Base-by-base conservation (phyloP, 2,797 vertebrate genomes). In the Psittacula derbiana region DNA sequence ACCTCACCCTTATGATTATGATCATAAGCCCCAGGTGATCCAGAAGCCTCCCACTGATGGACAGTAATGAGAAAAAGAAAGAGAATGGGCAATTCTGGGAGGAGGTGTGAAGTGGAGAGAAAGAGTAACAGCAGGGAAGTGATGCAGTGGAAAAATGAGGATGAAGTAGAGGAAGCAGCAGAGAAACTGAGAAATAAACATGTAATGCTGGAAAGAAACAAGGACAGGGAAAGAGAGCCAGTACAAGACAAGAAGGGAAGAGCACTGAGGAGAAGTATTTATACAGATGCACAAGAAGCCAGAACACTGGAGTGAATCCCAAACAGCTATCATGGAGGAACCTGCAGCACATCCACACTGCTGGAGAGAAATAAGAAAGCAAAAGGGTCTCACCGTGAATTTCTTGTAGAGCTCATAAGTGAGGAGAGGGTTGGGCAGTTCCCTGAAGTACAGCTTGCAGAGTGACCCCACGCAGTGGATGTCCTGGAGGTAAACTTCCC, bases 401-500 rank as follows among this genome's bases (percentile, higher is more conserved):
- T 98, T 98, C 95, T 98, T 98, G 97, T 98, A 98, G 94, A 98
- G 98, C 94, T 99, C 99, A 88, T 99, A 99, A 41, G 99, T 99
- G 97, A 99, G 99, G 95, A 99, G 98, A 44, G 99, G 99, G 97
- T 99, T 99, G 95, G 99, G 99, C 38, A 99, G 98, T 93, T 99
- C 99, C 96, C 99, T 98, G 98, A 99, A 99, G 98, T 99, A 99
- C 74, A 99, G 98, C 97, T 99, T 99, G 98, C 99, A 99, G 95
- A 99, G 98, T 11, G 99, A 99, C 82, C 99, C 99, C 97, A 99
- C 99, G 31, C 99, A 99, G 98, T 99, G 99, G 98, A 99, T 99
- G 97, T 99, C 99, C 98, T 99, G 99, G 91, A 99, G 99, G 98
- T 99, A 99, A 97, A 99, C 98, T 98, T 99, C 99, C 96, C 98